These are phyloP conservation scores for Anarhynchus alexandrinus DNA, from an alignment of 2,113 vertebrate genomes.

Conservation along the genomic window DNA sequence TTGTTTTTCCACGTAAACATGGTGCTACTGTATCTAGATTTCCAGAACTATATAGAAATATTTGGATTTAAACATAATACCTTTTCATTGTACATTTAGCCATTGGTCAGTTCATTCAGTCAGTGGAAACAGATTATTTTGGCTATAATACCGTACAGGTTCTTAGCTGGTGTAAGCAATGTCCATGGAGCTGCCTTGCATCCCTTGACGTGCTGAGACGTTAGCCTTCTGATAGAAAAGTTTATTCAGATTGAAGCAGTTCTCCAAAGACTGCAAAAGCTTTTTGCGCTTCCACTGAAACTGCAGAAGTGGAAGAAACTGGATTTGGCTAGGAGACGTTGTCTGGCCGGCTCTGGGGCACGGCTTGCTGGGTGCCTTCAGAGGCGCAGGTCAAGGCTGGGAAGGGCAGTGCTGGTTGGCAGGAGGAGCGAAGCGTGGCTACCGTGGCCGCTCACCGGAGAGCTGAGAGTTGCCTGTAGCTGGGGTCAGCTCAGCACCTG, in stretches of 20 bases:
- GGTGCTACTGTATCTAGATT: neutral
- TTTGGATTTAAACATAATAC: neutral
- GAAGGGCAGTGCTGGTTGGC: neutral
- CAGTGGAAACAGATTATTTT: neutral
- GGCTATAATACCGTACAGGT: neutral
- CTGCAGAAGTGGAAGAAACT: neutral
- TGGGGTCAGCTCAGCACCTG: neutral
- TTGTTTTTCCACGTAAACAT: neutral
- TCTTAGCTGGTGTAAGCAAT: neutral
- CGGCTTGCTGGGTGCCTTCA: neutral
- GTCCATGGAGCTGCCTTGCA: neutral
- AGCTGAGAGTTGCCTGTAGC: neutral
- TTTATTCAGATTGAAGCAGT: neutral
- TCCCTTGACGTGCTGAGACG: accelerated
- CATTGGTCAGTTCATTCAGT: neutral
- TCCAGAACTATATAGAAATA: neutral
- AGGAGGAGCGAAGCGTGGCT: neutral
- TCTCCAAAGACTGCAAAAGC: neutral
- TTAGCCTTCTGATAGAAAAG: neutral
- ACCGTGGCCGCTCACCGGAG: accelerated
- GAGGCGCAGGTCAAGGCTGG: neutral
- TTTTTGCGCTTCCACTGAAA: neutral
- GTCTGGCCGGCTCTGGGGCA: neutral
- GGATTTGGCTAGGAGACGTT: neutral
- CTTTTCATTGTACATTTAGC: neutral